These are phyloP conservation scores for Yasuhikotakia modesta DNA, from an alignment of 2,797 vertebrate genomes.

Conservation along the genomic window DNA sequence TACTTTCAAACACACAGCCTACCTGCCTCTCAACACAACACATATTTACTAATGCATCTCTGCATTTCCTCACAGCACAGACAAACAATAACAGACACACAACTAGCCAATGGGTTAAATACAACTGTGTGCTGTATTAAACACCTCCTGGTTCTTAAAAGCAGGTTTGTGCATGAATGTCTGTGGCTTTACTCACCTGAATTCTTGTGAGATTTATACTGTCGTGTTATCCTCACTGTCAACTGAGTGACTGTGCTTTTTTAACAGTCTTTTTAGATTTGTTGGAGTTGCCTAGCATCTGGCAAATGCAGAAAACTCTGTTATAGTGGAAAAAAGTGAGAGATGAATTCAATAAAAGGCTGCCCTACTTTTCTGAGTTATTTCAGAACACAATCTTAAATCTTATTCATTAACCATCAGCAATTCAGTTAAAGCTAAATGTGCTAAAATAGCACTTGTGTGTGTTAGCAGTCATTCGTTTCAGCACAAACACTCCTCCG, in stretches of 20 bases:
- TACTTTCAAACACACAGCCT: constrained; percentile 51
- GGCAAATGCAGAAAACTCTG: neutral
- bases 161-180: neutral
- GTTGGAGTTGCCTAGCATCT: neutral
- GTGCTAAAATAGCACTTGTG: neutral
- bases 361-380: neutral
- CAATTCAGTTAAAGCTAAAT: neutral
- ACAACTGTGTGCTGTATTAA: neutral
- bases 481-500: neutral
- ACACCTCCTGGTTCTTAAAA: constrained; percentile 36
- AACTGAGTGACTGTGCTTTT: neutral
- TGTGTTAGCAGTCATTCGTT: neutral
- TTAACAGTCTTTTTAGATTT: neutral
- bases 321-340: neutral
- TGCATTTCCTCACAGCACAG: neutral
- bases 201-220: neutral
- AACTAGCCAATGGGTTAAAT: constrained; percentile 11
- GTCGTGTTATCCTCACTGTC: neutral
- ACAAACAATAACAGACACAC: constrained; percentile 19
- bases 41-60: constrained; percentile 13
- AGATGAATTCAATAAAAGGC: neutral
- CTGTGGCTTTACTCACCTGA: neutral
- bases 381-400: neutral
- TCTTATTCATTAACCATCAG: neutral
- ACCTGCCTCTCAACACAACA: constrained; percentile 41